Evolutionary conservation across 1,140 invertebrate genomes (phyloP).

Genomic region (Antheraea pernyi): DNA sequence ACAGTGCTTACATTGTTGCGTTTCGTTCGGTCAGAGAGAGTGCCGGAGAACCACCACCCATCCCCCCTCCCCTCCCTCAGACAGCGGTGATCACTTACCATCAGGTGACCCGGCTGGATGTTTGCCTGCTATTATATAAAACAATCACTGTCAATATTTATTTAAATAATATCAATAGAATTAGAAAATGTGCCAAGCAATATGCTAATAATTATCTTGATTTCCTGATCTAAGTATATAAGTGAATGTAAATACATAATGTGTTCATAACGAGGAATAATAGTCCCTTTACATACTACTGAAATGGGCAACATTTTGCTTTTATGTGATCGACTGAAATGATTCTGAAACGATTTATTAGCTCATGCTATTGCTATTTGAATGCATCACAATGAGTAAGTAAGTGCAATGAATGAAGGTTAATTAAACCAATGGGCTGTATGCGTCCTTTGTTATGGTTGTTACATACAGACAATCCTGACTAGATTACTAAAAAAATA

Average conservation of each 20-base stretch:
- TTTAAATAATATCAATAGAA: not conserved
- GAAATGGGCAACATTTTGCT: not conserved
- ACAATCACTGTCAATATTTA: no score
- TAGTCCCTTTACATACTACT: not conserved
- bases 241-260: not conserved
- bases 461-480: constrained; percentile 1
- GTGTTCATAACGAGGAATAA: not conserved
- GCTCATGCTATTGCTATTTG: constrained; percentile 36
- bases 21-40: no score
- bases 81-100: no score
- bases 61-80: no score
- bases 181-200: not conserved
- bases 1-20: no score
- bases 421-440: constrained; percentile 59
- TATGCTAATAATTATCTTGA: no score
- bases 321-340: constrained; percentile 19
- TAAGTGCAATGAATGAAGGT: constrained; percentile 56
- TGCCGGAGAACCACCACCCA: no score
- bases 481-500: not conserved
- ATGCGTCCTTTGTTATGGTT: constrained; percentile 30
- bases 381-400: constrained; percentile 42
- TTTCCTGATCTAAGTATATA: constrained; percentile 16
- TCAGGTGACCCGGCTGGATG: no score
- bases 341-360: constrained; percentile 31
- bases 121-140: no score